Evolutionary conservation across 2,888 invertebrate species (phyloP).

Genomic region (Drosophila robusta): DNA sequence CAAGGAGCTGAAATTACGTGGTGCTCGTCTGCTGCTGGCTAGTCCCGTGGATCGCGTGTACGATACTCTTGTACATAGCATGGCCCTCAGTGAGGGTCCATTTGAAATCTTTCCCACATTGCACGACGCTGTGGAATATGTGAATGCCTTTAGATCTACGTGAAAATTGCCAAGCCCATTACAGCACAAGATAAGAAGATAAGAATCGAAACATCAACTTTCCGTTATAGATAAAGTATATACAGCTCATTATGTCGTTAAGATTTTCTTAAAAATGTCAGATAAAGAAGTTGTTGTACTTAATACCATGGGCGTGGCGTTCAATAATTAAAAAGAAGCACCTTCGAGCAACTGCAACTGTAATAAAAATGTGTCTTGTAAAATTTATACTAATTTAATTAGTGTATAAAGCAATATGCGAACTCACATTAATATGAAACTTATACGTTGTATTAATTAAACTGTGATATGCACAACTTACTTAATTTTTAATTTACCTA

Average conservation of each 20-base stretch:
- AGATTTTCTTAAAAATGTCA: slow-evolving; percentile 27
- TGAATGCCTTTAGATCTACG: slow-evolving; percentile 81
- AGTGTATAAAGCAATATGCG: slow-evolving; percentile 47
- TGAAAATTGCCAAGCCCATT: slow-evolving; percentile 58
- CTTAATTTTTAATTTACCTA: neutral
- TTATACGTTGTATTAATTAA: slow-evolving; percentile 33
- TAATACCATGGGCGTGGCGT: slow-evolving; percentile 39
- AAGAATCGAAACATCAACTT: slow-evolving; percentile 49
- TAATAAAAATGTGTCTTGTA: slow-evolving; percentile 40
- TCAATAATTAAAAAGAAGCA: slow-evolving; percentile 30
- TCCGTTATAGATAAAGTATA: slow-evolving; percentile 42
- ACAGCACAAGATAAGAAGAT: slow-evolving; percentile 51
- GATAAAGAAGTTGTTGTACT: slow-evolving; percentile 61
- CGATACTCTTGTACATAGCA: slow-evolving; percentile 83
- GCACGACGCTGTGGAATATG: slow-evolving; percentile 88
- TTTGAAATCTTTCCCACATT: slow-evolving; percentile 87
- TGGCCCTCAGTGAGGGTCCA: slow-evolving; percentile 83
- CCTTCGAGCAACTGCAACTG: slow-evolving; percentile 40
- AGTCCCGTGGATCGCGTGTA: slow-evolving; percentile 86
- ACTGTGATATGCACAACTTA: slow-evolving; percentile 6
- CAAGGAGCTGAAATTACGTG: slow-evolving; percentile 86
- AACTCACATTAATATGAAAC: slow-evolving; percentile 60
- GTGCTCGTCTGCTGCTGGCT: slow-evolving; percentile 86
- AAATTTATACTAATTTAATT: slow-evolving; percentile 60
- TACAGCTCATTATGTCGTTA: slow-evolving; percentile 46